Base-by-base conservation (phyloP, 2,888 invertebrate genomes). In the Mantis religiosa region DNA sequence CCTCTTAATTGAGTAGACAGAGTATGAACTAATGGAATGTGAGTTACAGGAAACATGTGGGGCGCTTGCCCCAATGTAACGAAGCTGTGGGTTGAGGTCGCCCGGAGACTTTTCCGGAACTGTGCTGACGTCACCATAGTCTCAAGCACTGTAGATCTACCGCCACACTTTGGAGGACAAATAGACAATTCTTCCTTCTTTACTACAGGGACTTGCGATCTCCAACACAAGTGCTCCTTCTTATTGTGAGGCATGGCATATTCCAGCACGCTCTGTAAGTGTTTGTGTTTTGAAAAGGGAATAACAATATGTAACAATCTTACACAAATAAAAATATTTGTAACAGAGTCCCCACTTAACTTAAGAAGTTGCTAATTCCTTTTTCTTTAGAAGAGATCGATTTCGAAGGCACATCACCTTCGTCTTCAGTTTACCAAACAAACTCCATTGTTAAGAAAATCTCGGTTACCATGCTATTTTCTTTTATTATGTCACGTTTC, bases 21-120 rank as follows among this genome's bases (percentile, higher is more conserved):
- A 12, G 41, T 41, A 41, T 41, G 41, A 88, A 88, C 41, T 30
- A 27, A 30, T 28, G 47, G 28, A 83, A 34, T 89, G 91, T 90
- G 28, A 28, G 15, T 86, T 15, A 81, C 92, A 96, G 97, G 96
- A 27, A 98, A 98, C 92, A 98, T 97, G 96, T 98, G 98, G 98
- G 98, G 98, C 9, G 95, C 95, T 28, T 98, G 98, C 92, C 93
- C 95, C 0, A 97, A 98, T 92, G 98, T 98, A 84, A 97, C 97
- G 97, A 97, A 92, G 97, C 97, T 0, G 96, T 97, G 1, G 98
- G 98, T 1, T 98, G 98, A 92, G 98, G 98, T n/a, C 95, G 95
- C 90, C 97, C 98, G 14, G 98, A 98, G 93, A 98, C 97, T 0
- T 98, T n/a, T 98, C 93, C 94, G 97, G 90, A 98, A 98, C 92